Evolutionary conservation across 2,113 vertebrate genomes (phyloP).

Genomic region (Climacteris rufus): DNA sequence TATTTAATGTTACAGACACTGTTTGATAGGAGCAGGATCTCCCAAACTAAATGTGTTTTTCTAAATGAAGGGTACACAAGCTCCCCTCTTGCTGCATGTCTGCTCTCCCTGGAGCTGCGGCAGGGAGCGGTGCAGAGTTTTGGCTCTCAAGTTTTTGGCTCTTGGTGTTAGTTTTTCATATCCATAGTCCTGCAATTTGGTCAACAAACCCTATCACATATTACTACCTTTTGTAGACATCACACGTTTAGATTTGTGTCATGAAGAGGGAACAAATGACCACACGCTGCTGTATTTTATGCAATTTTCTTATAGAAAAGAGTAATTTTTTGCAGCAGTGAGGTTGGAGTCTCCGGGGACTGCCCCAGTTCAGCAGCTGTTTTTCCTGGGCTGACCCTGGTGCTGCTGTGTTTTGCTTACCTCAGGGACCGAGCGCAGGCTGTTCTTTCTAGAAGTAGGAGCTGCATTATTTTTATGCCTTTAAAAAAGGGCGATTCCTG

Average conservation of each 20-base stretch:
- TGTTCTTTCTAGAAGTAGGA: not conserved
- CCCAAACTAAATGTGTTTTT: not conserved
- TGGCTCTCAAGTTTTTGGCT: not conserved
- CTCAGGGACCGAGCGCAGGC: not conserved
- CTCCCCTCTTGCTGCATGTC: not conserved
- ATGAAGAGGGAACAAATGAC: not conserved
- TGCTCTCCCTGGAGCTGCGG: not conserved
- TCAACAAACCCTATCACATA: not conserved
- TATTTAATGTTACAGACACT: not conserved
- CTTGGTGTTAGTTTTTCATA: not conserved
- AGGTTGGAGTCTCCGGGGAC: not conserved
- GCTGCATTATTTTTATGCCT: not conserved
- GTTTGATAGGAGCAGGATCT: not conserved
- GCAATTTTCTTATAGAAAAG: not conserved
- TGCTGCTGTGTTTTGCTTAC: not conserved
- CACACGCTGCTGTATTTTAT: not conserved
- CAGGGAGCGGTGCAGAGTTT: accelerated
- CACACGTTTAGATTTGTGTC: not conserved
- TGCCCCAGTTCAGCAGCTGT: not conserved
- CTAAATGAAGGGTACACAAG: not conserved
- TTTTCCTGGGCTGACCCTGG: not conserved
- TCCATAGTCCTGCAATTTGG: not conserved
- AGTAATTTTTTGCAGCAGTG: not conserved
- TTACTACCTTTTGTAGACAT: accelerated
- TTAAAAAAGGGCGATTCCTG: not conserved